These are phyloP conservation scores for Olivierus martensii DNA, from an alignment of 1,140 invertebrate genomes.

Conservation along the genomic window DNA sequence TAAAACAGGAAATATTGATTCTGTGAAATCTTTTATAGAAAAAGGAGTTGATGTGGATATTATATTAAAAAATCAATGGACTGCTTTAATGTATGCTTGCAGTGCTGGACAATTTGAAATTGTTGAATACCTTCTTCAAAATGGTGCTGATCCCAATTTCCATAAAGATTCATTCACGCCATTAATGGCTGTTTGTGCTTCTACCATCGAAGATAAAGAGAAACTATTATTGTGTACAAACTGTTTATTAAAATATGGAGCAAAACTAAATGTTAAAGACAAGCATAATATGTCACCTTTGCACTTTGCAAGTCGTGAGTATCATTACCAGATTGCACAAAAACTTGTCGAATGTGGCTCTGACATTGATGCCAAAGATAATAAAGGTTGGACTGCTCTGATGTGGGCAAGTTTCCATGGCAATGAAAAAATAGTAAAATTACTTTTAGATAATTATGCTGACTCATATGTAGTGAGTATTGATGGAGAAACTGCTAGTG, in stretches of 20 bases:
- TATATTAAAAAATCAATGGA: conserved; percentile 33
- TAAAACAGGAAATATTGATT: too few relatives aligned
- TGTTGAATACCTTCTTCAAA: conserved; percentile 30
- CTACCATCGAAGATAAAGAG: conserved; percentile 22
- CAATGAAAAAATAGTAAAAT: too few relatives aligned
- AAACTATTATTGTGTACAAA: conserved; percentile 31
- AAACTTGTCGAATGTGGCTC: conserved; percentile 25
- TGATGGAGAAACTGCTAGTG: too few relatives aligned
- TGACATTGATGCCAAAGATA: conserved; percentile 28
- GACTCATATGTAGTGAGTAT: too few relatives aligned
- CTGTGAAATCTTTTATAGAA: conserved; percentile 5
- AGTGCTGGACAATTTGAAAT: conserved; percentile 28
- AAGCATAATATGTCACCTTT: conserved; percentile 29
- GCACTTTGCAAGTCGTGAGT: conserved; percentile 30
- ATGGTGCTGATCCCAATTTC: conserved; percentile 33
- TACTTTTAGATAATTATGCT: too few relatives aligned
- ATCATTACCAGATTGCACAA: conserved; percentile 22
- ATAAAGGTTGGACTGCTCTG: conserved; percentile 25
- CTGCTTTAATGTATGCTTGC: conserved; percentile 37
- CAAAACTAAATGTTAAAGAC: conserved; percentile 33
- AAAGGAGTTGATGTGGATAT: conserved; percentile 29
- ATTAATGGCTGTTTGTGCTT: conserved; percentile 38
- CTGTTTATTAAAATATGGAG: conserved; percentile 30
- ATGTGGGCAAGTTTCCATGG: too few relatives aligned
- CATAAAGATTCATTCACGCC: conserved; percentile 36